Base-by-base conservation (phyloP, 2,888 invertebrate species). In the Harpagoxenus sublaevis region DNA sequence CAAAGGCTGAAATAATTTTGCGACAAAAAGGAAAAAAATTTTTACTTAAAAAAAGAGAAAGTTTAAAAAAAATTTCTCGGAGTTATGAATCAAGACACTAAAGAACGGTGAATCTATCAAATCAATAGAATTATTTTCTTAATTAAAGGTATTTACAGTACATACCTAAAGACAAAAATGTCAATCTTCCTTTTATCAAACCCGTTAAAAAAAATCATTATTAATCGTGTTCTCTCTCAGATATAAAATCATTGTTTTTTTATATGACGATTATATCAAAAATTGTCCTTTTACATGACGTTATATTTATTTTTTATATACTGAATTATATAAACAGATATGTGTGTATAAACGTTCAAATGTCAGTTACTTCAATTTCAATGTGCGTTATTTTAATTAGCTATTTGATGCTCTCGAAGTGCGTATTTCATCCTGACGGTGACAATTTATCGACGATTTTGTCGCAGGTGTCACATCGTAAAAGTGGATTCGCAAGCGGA, bases 401-500 rank as follows among this genome's bases (percentile, higher is more conserved):
- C 12, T 53, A 28, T 45, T 60, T 63, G 10, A 74, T 39, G 10
- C 55, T 18, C 35, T 39, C 31, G 35, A 18, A 66, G 48, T n/a
- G 23, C 23, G 75, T 57, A 82, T 84, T 84, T 83, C 10, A 85
- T 81, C 48, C 35, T 55, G 51, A 8, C 66, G 42, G 18, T 28
- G 84, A 86, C 82, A 45, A 87, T 86, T 74, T 79, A 68, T 79
- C 70, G 73, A 74, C 53, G 71, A 66, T 73, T 35, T 39, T 53
- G 62, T 63, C 82, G 85, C 88, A 87, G 87, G 78, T 89, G 89
- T 85, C 71, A 71, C 66, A 42, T 75, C 73, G 85, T 66, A 84
- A 83, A 89, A 89, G 85, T 84, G 84, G 84, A 83, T 89, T 88
- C 45, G 48, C 77, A 65, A 79, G 51, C 84, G 75, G 83, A 60